Evolutionary conservation across 2,797 vertebrate species (phyloP), one percentile per base, ranked within the genome.

Genomic region (Oreochromis mossambicus): DNA sequence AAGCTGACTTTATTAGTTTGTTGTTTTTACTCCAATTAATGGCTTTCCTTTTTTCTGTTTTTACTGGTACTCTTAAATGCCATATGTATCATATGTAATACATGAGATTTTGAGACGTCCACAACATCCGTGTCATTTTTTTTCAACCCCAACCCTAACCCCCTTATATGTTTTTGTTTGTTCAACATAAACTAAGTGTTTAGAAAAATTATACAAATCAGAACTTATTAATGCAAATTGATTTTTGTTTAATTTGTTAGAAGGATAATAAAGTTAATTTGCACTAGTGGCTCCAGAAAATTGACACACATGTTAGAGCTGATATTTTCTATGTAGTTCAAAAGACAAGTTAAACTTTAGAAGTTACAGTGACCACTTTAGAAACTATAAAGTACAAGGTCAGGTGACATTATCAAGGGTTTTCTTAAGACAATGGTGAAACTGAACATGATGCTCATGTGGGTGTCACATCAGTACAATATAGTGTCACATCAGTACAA

Each of bases 391-490:
- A 73, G 68, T 8, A 32, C 41, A 46, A 17, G 41, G 2, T 48
- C 14, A 7, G 9, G 41, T 17, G 4, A 73, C 66, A 46, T 43
- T 6, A 46, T 70, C 66, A 46, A 43, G 21, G 7, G 19, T 66
- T 68, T 10, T 43, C 63, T 43, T 41, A 13, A 29, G 6, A 50
- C 24, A 32, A 32, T 19, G 1, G 15, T 75, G 68, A 13, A 6
- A n/a, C 0, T 3, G 48, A 50, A 75, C 26, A 4, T 19, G 43
- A 50, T 8, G 68, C 15, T 73, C 43, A 50, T 19, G 24, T 92
- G 79, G 79, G 78, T 78, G 84, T 80, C 51, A 68, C 86, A 90
- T 87, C 77, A 92, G 85, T 86, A 90, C 87, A 8, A 34, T 34
- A 34, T 34, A 24, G 24, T 24, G 24, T 24, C 24, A 24, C 24